phyloP scores from a whole-genome alignment of 2,888 invertebrate species.

The Miltochrista miniata region DNA sequence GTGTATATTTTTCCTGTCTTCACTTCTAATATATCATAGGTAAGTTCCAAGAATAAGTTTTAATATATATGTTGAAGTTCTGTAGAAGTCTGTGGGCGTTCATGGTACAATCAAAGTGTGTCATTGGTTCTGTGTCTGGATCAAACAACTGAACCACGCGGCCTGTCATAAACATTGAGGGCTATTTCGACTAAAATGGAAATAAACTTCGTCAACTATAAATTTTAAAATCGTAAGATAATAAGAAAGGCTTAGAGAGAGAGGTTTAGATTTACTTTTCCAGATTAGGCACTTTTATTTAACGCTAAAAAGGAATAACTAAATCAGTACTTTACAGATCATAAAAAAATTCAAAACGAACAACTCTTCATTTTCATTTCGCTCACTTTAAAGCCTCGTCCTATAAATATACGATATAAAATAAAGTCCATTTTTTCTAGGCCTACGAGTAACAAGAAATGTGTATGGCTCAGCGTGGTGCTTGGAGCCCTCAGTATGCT shows the following conservation, averaged over 20 bases:
- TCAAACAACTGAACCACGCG: no score
- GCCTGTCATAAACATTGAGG: no score
- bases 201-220: no score
- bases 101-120: no score
- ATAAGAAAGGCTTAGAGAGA: no score
- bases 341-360: slow-evolving; percentile 10
- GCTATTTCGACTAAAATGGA: no score
- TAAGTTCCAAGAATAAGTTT: slow-evolving; percentile 64
- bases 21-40: slow-evolving; percentile 92
- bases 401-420: slow-evolving; percentile 33
- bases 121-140: no score
- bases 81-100: no score
- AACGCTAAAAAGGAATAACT: not conserved
- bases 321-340: slow-evolving; percentile 7
- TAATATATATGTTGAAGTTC: no score
- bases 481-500: slow-evolving; percentile 92
- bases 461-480: slow-evolving; percentile 87
- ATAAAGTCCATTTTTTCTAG: slow-evolving; percentile 45
- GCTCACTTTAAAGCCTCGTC: slow-evolving; percentile 16
- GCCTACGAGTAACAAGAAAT: slow-evolving; percentile 72
- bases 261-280: no score
- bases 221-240: no score
- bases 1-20: slow-evolving; percentile 92
- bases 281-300: not conserved
- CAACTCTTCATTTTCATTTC: slow-evolving; percentile 27